These are phyloP conservation scores for Schizotus pectinicornis DNA, from an alignment of 2,888 invertebrate species.

Conservation along the genomic window DNA sequence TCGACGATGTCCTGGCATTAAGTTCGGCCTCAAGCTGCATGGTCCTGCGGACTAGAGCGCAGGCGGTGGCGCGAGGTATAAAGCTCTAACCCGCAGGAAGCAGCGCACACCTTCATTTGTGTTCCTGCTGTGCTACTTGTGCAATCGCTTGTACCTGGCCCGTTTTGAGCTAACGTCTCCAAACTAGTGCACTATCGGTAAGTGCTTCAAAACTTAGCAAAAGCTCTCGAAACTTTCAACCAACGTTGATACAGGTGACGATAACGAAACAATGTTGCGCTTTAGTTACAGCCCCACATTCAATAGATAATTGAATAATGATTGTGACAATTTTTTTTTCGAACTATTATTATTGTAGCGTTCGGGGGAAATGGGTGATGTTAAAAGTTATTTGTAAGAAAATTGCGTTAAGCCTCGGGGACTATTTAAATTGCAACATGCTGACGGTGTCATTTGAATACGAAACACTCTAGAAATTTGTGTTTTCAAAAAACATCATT, in stretches of 20 bases:
- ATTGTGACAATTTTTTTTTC: too few relatives aligned
- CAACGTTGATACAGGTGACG: neutral
- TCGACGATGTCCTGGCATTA: neutral
- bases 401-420: too few relatives aligned
- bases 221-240: neutral
- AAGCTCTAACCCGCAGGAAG: slow-evolving; percentile 36
- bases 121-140: slow-evolving; percentile 37
- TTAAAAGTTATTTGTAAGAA: too few relatives aligned
- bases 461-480: too few relatives aligned
- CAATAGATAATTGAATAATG: too few relatives aligned
- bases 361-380: too few relatives aligned
- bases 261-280: neutral
- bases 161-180: slow-evolving; percentile 12
- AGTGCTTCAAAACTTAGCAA: slow-evolving; percentile 2
- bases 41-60: slow-evolving; percentile 33
- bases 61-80: slow-evolving; percentile 40
- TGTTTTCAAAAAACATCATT: too few relatives aligned
- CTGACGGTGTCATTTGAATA: too few relatives aligned
- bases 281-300: too few relatives aligned
- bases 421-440: too few relatives aligned
- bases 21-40: neutral
- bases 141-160: slow-evolving; percentile 8
- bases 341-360: too few relatives aligned
- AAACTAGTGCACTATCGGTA: slow-evolving; percentile 12
- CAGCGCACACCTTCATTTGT: slow-evolving; percentile 41